Base-by-base conservation (phyloP, 1,140 invertebrate species). In the Phocides pigmalion region DNA sequence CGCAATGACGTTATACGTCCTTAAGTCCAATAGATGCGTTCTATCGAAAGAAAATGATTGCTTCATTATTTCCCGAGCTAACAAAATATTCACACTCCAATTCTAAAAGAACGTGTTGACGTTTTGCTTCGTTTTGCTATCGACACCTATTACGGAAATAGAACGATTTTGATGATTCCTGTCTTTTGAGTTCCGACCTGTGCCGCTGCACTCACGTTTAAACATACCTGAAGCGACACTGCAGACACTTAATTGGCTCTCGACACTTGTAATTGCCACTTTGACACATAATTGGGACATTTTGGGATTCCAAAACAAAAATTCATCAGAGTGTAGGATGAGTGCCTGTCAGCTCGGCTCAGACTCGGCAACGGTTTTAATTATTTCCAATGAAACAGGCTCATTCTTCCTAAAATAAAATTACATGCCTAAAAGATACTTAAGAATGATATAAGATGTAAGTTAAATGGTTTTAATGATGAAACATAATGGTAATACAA, bases 251-350 rank as follows among this genome's bases (percentile, higher is more conserved):
- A 61, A 61, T 61, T 61, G 56, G 56, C 32, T 47, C 42, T 46
- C 50, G 56, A 59, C 25, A 47, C 25, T 59, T 16, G 42, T 59
- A 59, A 61, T 61, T 61, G 56, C 44, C 56, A 61, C 42, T 61
- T 61, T 47, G 25, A 47, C 32, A 22, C 49, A 9, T 61, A 61
- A 61, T 47, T 61, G 56, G 28, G 25, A 37, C 28, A 61, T 61
- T 61, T 35, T 35, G 8, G 56, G 44, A 61, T 61, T 12, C 6
- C 22, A 22, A 22, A 58, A 14, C 41, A 35, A 46, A 46, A 58
- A 41, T 39, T 28, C 39, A 11, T 58, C 4, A 32, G 3, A 11
- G 28, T 32, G 28, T 11, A 32, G n/a, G n/a, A n/a, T n/a, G n/a
- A n/a, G n/a, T n/a, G n/a, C n/a, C n/a, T n/a, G n/a, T n/a, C n/a